Evolutionary conservation across 2,888 invertebrate species (phyloP), one percentile per base, ranked within the genome.

Genomic region (Rapana venosa): DNA sequence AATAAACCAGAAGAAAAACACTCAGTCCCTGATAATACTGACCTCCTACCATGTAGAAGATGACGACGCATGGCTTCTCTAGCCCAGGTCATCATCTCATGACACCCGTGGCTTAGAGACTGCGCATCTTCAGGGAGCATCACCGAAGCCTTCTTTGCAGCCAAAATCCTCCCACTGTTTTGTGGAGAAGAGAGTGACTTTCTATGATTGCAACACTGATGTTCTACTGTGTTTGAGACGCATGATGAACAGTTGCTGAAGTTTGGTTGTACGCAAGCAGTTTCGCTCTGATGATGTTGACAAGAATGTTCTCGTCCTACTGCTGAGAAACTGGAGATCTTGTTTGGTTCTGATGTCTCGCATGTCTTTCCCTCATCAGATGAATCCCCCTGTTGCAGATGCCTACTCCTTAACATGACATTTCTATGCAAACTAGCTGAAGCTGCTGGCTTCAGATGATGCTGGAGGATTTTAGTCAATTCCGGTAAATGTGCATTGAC

Each of bases 81-180:
- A 2, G 87, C 87, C 87, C 87, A 87, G 26, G 74, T 6, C 87
- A 87, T 87, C 70, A 74, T 74, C n/a, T 87, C 87, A 15, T 74
- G 35, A 20, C 47, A 47, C 17, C 32, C 74, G 22, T 87, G 87
- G 87, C 87, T 87, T 17, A 87, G 74, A 74, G 1, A 11, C 17
- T 47, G 47, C 4, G 74, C 70, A 17, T 74, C 87, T 22, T 74
- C 47, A 8, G 87, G 87, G 11, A 87, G 56, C 74, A 4, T 20
- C 15, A 87, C 20, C 13, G 22, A 15, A 35, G 77, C 30, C 32
- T 32, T 32, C 35, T 35, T 79, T 79, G 17, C 32, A 79, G 77
- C 26, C 0, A 32, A 32, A 13, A 32, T 15, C 77, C 32, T 32
- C 15, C 30, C 1, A 32, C 32, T 32, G 32, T 79, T 79, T 26